Evolutionary conservation across 2,113 vertebrate species (phyloP), one percentile per base, ranked within the genome.

Genomic region (Trichechus manatus): DNA sequence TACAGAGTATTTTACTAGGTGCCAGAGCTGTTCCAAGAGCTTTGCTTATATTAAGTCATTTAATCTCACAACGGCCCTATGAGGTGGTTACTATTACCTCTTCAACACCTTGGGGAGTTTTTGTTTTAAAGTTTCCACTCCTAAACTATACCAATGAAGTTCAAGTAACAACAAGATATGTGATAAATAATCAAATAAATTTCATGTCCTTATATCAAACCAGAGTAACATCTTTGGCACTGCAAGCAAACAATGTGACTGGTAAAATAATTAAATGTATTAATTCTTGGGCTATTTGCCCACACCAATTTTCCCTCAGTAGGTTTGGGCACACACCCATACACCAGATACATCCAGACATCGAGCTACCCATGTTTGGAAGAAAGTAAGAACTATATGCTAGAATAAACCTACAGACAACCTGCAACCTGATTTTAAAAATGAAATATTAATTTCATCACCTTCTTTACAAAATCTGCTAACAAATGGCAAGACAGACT

Each of bases 151-250:
- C 20, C 44, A 88, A 33, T 13, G 39, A 87, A 85, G 33, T 14
- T 66, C 59, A 91, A 70, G 17, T 61, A 87, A 75, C 61, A 92
- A 70, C 3, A 79, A 44, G 36, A 27, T 23, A 84, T 22, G 53
- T 66, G 29, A 61, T 9, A 70, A 64, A 78, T 22, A 77, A n/a
- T 53, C 95, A 93, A 91, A 88, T 88, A 23, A 94, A 93, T 50
- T 29, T 1, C 31, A 8, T 25, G 29, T 83, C 31, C 23, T 83
- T 23, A 9, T 10, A 78, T 53, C 39, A 53, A 14, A 36, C 14
- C 23, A 93, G 39, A 1, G 36, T 44, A 59, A 68, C 63, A 29
- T 22, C 53, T 42, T 70, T 87, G 44, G 27, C 3, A 64, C 2
- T 79, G 39, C n/a, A 86, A 77, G 33, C 50, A 2, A 93, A 53